Conservation (phyloP, 1,140 invertebrate species). For the Hetaerina americana region DNA sequence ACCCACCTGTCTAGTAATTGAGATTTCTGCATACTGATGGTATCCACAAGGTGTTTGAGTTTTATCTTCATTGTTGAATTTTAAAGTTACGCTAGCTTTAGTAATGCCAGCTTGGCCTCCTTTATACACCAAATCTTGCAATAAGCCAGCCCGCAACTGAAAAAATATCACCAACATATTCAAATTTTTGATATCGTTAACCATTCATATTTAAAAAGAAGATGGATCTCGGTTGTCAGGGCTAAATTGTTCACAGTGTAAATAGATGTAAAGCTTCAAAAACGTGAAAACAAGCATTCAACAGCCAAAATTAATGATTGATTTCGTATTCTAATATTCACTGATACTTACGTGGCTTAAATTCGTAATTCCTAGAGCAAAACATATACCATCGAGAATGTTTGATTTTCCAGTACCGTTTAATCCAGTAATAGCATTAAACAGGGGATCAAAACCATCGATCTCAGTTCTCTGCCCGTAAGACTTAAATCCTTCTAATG, state of each 20-base stretch:
- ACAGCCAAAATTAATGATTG: slow-evolving; percentile 4
- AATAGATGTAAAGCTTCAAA: slow-evolving; percentile 7
- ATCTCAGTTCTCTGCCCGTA: slow-evolving; percentile 89
- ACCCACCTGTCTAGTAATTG: slow-evolving; percentile 74
- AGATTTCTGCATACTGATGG: slow-evolving; percentile 84
- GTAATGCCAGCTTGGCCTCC: slow-evolving; percentile 92
- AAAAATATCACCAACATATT: slow-evolving; percentile 19
- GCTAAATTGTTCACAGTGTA: too few relatives aligned
- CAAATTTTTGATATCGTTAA: background rate
- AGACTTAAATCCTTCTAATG: slow-evolving; percentile 97
- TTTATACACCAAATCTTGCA: slow-evolving; percentile 95
- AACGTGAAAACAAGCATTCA: slow-evolving; percentile 7
- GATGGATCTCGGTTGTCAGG: background rate
- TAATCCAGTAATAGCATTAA: slow-evolving; percentile 96
- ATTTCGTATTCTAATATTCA: too few relatives aligned
- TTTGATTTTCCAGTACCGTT: slow-evolving; percentile 98
- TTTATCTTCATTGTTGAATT: slow-evolving; percentile 85
- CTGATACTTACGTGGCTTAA: slow-evolving; percentile 68
- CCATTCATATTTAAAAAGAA: background rate
- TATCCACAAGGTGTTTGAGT: slow-evolving; percentile 81
- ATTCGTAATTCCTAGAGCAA: slow-evolving; percentile 93
- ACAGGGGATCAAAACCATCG: slow-evolving; percentile 85
- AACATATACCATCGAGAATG: slow-evolving; percentile 96
- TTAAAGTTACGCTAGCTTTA: slow-evolving; percentile 91
- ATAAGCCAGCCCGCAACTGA: slow-evolving; percentile 74